Evolutionary conservation across 2,888 invertebrate genomes (phyloP), one percentile per base, ranked within the genome.

Genomic region (Cosmia trapezina): DNA sequence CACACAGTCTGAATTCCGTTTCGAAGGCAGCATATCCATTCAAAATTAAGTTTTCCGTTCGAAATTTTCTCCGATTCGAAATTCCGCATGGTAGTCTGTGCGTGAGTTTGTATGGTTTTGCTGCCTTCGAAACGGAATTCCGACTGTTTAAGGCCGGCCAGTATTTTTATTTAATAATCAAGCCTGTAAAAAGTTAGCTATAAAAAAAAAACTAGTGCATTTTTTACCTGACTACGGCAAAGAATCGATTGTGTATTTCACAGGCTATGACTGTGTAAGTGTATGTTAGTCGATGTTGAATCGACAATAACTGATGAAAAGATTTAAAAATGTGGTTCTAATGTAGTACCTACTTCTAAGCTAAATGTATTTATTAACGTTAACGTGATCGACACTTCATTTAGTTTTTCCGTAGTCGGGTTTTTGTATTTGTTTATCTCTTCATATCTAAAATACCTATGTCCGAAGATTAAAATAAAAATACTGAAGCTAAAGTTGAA

Each of bases 391-490:
- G 19, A 49, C 14, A 41, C 4, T 43, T n/a, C 6, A 28, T 43
- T 47, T 14, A 0, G 14, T 19, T 33, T 56, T 19, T 71, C 9
- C 17, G n/a, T 33, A 43, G 49, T 51, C 19, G 19, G n/a, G 6
- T 19, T 49, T 70, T 33, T 17, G 6, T 19, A 43, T 70, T 33
- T 17, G 37, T 67, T 22, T 19, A 19, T 66, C 11, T 14, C 19
- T 65, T 51, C 41, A 5, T 9, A 71, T 19, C n/a, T 37, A 33
- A 14, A 57, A 49, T n/a, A 56, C 14, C 2, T 33, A n/a, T 41
- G 14, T 51, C 19, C 4, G 22, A 51, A 51, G n/a, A n/a, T 8
- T 28, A 22, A 51, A 71, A 71, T 71, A 71, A 71, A 70, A 51
- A 45, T 37, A 51, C 59, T 49, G 43, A 45, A 14, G 9, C 9